Evolutionary conservation across 1,140 invertebrate species (phyloP), one percentile per base, ranked within the genome.

Genomic region (Drosophila miranda): DNA sequence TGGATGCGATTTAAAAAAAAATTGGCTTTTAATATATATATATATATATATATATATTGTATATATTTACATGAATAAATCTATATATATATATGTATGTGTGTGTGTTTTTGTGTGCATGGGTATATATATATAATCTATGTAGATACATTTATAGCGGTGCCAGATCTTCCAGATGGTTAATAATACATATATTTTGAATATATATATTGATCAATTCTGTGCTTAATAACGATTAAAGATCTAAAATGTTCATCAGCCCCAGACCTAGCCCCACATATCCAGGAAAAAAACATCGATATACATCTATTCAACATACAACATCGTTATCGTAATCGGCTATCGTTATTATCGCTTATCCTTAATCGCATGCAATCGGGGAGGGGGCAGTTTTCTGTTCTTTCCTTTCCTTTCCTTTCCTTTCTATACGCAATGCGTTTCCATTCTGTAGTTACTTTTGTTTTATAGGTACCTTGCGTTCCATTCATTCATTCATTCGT

Each of bases 151-250:
- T 57, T 54, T 75, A 75, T 79, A 86, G 72, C 68, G 61, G 61
- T 70, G 57, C 62, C 54, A 72, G 54, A 73, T 64, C 49, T 55
- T 61, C 66, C 75, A 75, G 70, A 67, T 46, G 68, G 56, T 66
- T 61, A 51, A 54, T 70, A 78, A 84, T 77, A 84, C 73, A 84
- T 86, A 84, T 84, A 84, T 84, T 84, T 84, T 75, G 55, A 86
- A 84, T 86, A 84, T 84, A 84, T 78, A 86, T 86, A 86, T 75
- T 66, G 34, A 78, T 57, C 50, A 60, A 63, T 62, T 75, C 58
- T 72, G 80, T 83, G 75, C 70, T 68, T 70, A 51, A 54, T 46
- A 52, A 64, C 45, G 56, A 56, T 68, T 38, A 38, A 55, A 67
- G 62, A 49, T 68, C 21, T 68, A 56, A 68, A 68, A 68, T 68